A percentile compares a stretch with the other conserved stretches of the same genome.
Conservation (phyloP, 2,113 vertebrate species). For the Sakesphorus luctuosus region DNA sequence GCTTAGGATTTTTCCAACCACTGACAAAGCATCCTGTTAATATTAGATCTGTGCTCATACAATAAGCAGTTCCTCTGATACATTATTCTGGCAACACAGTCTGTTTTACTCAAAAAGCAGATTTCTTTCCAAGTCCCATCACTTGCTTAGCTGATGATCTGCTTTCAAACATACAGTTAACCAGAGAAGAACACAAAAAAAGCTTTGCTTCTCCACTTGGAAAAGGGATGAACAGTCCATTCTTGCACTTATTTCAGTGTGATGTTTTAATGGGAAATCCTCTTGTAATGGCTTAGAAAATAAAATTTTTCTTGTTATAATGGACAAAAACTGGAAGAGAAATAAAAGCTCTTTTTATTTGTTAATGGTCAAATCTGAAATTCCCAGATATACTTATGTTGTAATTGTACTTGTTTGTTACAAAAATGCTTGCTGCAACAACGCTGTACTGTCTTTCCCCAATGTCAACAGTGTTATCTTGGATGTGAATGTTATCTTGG, state of each 20-base stretch:
- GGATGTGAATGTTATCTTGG: neutral
- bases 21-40: conserved; percentile 70
- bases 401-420: neutral
- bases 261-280: neutral
- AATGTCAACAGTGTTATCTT: neutral
- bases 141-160: neutral
- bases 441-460: neutral
- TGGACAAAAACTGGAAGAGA: neutral
- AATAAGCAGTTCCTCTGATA: conserved; percentile 40
- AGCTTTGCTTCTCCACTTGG: neutral
- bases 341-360: neutral
- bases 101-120: conserved; percentile 40
- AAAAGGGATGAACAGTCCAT: neutral
- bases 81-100: conserved; percentile 42
- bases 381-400: neutral
- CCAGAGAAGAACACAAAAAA: neutral
- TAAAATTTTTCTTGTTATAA: neutral
- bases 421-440: neutral
- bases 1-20: conserved; percentile 73
- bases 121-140: conserved; percentile 1
- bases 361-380: neutral
- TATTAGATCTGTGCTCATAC: conserved; percentile 15
- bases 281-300: neutral
- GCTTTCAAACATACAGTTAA: neutral
- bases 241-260: neutral